Evolutionary conservation across 2,888 invertebrate genomes (phyloP).

Genomic region (Frankliniella fusca): DNA sequence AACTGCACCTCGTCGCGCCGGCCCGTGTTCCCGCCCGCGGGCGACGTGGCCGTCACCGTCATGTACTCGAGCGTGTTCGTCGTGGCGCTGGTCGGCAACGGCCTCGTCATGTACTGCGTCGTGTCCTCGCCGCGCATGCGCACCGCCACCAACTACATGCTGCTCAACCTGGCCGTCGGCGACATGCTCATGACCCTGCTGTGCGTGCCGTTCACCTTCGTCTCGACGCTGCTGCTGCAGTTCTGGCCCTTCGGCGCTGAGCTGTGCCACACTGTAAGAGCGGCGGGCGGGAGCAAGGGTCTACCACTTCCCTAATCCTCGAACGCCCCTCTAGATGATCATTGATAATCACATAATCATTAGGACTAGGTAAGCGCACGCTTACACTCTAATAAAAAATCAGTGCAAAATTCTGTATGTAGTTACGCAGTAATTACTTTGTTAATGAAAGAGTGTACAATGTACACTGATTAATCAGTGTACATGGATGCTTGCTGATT

Average conservation of each 20-base stretch:
- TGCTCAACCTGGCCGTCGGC: constrained; percentile 82
- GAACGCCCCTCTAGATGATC: too few relatives aligned
- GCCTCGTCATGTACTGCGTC: constrained; percentile 81
- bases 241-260: constrained; percentile 85
- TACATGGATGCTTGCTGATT: too few relatives aligned
- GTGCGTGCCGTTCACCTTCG: constrained; percentile 86
- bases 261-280: constrained; percentile 69
- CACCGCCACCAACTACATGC: constrained; percentile 89
- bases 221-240: constrained; percentile 70
- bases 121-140: constrained; percentile 78
- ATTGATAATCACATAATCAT: too few relatives aligned
- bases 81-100: constrained; percentile 68
- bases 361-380: too few relatives aligned
- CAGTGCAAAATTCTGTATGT: too few relatives aligned
- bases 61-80: constrained; percentile 69
- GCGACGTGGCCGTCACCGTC: constrained; percentile 53
- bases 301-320: too few relatives aligned
- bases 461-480: too few relatives aligned
- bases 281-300: too few relatives aligned
- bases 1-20: constrained; percentile 3
- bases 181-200: constrained; percentile 86
- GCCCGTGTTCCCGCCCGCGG: constrained; percentile 6
- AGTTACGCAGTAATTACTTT: too few relatives aligned
- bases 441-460: too few relatives aligned
- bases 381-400: too few relatives aligned